phyloP scores from a whole-genome alignment of 1,140 invertebrate species.

The Apis florea region DNA sequence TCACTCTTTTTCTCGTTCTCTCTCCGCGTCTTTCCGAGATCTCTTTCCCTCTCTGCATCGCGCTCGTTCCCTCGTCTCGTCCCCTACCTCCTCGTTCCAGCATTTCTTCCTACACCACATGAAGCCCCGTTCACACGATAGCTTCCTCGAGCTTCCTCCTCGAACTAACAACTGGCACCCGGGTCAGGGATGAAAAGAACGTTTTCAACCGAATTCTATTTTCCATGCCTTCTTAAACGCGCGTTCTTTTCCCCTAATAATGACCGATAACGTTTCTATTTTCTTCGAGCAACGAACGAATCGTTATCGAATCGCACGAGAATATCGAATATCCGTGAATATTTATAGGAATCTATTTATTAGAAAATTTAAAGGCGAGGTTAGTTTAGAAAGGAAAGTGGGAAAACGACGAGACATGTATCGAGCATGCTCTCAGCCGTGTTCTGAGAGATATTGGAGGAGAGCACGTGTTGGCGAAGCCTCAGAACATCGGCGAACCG shows the following conservation, averaged over 20 bases:
- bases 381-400: background rate
- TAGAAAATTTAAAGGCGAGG: too few relatives aligned
- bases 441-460: constrained; percentile 23
- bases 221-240: too few relatives aligned
- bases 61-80: background rate
- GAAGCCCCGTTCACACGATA: constrained; percentile 49
- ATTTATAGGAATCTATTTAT: too few relatives aligned
- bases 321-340: too few relatives aligned
- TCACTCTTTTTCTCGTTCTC: background rate
- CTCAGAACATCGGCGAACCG: constrained; percentile 33
- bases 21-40: background rate
- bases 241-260: too few relatives aligned
- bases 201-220: background rate
- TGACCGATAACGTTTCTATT: background rate
- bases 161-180: constrained; percentile 6
- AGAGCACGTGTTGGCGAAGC: constrained; percentile 44
- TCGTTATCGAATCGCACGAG: too few relatives aligned
- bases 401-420: background rate
- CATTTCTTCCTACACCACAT: constrained; percentile 33
- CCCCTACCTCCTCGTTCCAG: background rate
- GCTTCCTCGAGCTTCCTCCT: constrained; percentile 4
- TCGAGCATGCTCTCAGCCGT: constrained; percentile 2
- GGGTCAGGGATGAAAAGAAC: constrained; percentile 21
- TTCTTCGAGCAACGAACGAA: background rate
- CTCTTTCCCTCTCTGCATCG: background rate